Evolutionary conservation across 2,113 vertebrate genomes (phyloP).

Genomic region (Antigone vipio): DNA sequence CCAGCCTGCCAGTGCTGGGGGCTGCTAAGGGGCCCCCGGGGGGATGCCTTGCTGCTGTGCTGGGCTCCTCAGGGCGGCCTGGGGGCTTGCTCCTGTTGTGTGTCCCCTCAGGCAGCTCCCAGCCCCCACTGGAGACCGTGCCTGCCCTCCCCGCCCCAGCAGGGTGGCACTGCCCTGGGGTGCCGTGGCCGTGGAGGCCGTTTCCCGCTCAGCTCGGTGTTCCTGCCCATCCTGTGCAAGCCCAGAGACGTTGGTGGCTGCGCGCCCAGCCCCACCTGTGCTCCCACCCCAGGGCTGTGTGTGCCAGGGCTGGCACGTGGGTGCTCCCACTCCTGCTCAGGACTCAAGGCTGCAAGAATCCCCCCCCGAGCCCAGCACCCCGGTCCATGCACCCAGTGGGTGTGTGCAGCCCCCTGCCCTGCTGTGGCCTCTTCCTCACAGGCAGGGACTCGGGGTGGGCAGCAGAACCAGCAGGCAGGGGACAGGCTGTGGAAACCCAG

Average conservation of each 20-base stretch:
- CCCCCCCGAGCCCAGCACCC: background rate
- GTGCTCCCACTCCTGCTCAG: background rate
- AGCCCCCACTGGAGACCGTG: too few species aligned
- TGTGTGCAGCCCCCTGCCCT: rapidly evolving
- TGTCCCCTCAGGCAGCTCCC: background rate
- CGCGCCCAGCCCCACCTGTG: rapidly evolving
- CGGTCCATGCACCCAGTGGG: rapidly evolving
- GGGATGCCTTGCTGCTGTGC: background rate
- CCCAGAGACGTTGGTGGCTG: background rate
- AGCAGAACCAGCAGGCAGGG: background rate
- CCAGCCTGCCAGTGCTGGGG: rapidly evolving
- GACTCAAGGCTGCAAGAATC: background rate
- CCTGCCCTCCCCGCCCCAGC: background rate
- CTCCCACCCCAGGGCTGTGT: rapidly evolving
- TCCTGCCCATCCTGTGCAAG: background rate
- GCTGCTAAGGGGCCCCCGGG: background rate
- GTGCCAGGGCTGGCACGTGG: background rate
- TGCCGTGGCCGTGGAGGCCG: rapidly evolving
- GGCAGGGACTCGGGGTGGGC: background rate
- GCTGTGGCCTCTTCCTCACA: background rate
- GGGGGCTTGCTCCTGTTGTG: background rate
- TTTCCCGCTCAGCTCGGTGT: background rate
- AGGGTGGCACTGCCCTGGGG: rapidly evolving
- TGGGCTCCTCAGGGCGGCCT: background rate
- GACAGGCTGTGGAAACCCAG: background rate